phyloP scores from a whole-genome alignment of 2,888 invertebrate species.

The Euplexia lucipara region DNA sequence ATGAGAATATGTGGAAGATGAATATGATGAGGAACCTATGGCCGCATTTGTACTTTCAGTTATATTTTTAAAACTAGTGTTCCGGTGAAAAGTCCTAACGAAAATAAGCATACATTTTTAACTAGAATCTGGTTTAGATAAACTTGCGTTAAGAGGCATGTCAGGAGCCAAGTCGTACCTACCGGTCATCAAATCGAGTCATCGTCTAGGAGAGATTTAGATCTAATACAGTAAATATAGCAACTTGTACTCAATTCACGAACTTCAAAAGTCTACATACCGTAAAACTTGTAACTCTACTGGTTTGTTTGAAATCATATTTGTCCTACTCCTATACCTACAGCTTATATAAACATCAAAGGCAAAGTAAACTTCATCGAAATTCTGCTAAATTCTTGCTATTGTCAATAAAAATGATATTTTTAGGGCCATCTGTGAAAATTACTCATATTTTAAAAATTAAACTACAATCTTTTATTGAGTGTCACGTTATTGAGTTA shows the following conservation, averaged over 20 bases:
- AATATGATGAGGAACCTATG: too few relatives aligned
- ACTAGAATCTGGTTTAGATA: not conserved
- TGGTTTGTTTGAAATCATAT: not conserved
- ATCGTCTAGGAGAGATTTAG: not conserved
- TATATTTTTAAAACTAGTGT: too few relatives aligned
- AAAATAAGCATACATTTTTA: not conserved
- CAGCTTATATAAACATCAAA: constrained; percentile 19
- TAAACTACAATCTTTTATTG: too few relatives aligned
- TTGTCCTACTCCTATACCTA: constrained; percentile 22
- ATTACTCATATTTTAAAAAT: too few relatives aligned
- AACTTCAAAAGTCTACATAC: constrained; percentile 17
- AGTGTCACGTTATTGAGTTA: too few relatives aligned
- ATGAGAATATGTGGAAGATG: too few relatives aligned
- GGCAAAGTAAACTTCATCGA: not conserved
- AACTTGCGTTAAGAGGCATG: too few relatives aligned
- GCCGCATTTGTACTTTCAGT: too few relatives aligned
- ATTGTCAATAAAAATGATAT: not conserved
- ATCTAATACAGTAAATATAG: not conserved
- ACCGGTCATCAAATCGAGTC: not conserved
- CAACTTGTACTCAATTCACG: not conserved
- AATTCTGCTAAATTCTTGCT: constrained; percentile 2
- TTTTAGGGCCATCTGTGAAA: too few relatives aligned
- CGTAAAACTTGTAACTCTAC: constrained; percentile 15
- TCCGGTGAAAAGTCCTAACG: too few relatives aligned
- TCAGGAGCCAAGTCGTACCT: not conserved